Conservation (phyloP, 2,888 invertebrate species). For the Stegana nigrithorax region DNA sequence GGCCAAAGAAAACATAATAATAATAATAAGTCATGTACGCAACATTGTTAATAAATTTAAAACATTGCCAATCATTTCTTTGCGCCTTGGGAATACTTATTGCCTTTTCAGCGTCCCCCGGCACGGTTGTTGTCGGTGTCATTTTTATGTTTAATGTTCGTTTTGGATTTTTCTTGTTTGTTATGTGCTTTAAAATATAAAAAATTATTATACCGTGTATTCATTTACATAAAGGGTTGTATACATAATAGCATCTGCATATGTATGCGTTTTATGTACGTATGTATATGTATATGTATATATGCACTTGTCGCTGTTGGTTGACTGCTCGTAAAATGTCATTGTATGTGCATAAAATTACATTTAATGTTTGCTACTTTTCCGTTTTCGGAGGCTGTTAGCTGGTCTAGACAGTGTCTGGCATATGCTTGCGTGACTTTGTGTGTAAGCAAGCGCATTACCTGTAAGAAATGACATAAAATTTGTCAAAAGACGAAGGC, state of each 20-base stretch:
- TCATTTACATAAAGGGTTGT: constrained; percentile 52
- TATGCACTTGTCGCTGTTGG: background rate
- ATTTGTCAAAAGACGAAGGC: constrained; percentile 1
- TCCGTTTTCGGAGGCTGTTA: constrained; percentile 15
- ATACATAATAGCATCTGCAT: background rate
- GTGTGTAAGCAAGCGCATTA: constrained; percentile 2
- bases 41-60: constrained; percentile 12
- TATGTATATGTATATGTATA: no score
- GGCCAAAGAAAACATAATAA: background rate
- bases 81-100: background rate
- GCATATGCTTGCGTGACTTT: background rate
- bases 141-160: background rate
- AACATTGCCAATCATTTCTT: background rate
- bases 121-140: background rate
- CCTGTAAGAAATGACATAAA: constrained; percentile 10
- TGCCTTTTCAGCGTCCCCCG: background rate
- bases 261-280: background rate
- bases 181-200: background rate
- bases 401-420: constrained; percentile 16
- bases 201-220: constrained; percentile 30
- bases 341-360: constrained; percentile 24
- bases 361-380: constrained; percentile 11
- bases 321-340: constrained; percentile 46
- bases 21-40: constrained; percentile 15
- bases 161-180: background rate